Evolutionary conservation across 2,888 invertebrate genomes (phyloP).

Genomic region (Congeria kusceri): DNA sequence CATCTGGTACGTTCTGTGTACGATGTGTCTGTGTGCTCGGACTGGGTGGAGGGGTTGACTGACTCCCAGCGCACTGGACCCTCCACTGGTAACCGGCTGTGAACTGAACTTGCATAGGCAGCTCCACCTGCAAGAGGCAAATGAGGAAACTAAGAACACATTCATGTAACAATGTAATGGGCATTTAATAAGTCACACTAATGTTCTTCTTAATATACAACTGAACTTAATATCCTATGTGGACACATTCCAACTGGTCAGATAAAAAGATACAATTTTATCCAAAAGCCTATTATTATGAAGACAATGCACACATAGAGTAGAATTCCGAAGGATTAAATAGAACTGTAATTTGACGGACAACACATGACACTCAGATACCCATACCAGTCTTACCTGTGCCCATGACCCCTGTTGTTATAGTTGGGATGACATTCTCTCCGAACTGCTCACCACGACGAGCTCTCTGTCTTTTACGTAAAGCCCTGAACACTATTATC

Average conservation of each 20-base stretch:
- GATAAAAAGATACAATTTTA: too few relatives aligned
- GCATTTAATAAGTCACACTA: too few relatives aligned
- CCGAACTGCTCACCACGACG: constrained; percentile 65
- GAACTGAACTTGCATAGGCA: constrained; percentile 42
- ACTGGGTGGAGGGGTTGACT: constrained; percentile 46
- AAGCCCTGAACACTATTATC: constrained; percentile 63
- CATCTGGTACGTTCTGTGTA: too few relatives aligned
- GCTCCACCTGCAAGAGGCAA: constrained; percentile 49
- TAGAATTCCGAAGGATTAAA: background rate
- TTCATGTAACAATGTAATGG: too few relatives aligned
- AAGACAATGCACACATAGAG: constrained; percentile 6
- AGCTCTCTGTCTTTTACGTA: constrained; percentile 64
- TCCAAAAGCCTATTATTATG: too few relatives aligned
- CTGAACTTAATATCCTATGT: too few relatives aligned
- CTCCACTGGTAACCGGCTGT: constrained; percentile 49
- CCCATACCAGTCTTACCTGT: constrained; percentile 48
- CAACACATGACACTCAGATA: background rate
- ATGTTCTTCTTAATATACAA: too few relatives aligned
- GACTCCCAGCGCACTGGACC: constrained; percentile 65
- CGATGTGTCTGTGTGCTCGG: background rate
- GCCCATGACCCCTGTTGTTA: constrained; percentile 71
- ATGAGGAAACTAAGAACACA: background rate
- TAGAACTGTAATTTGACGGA: background rate
- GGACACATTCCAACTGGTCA: too few relatives aligned
- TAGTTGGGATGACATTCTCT: constrained; percentile 56